A percentile compares a stretch with the other conserved stretches of the same genome.
Evolutionary conservation across 2,888 invertebrate genomes (phyloP).

Genomic region (Lordiphosa fenestrarum): DNA sequence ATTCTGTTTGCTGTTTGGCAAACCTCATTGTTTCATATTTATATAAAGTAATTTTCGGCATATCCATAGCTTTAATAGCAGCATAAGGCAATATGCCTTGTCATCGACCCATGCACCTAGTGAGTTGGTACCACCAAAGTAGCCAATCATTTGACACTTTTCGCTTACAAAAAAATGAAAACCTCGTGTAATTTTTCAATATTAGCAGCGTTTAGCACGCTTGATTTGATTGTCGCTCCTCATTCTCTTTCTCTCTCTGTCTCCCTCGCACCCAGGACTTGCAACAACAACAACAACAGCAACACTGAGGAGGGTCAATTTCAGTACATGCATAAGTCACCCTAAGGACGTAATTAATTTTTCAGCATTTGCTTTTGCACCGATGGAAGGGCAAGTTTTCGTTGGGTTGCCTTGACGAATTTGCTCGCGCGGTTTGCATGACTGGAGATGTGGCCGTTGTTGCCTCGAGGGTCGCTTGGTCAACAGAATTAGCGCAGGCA

Average conservation of each 20-base stretch:
- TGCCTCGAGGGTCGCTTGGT: constrained; percentile 48
- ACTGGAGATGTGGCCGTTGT: constrained; percentile 25
- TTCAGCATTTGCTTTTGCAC: constrained; percentile 70
- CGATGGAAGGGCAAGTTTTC: constrained; percentile 6
- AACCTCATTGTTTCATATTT: too few species aligned
- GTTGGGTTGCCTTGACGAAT: constrained; percentile 66
- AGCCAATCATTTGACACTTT: constrained; percentile 23
- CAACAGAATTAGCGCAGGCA: constrained; percentile 63
- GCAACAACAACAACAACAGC: background rate
- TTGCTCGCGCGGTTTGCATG: constrained; percentile 54
- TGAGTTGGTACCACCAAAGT: constrained; percentile 5
- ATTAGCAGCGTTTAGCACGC: constrained; percentile 68
- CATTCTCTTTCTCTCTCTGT: constrained; percentile 1
- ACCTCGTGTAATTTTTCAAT: constrained; percentile 62
- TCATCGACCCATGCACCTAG: too few species aligned
- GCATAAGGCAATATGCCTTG: too few species aligned
- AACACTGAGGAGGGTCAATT: constrained; percentile 22
- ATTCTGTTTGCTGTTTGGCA: too few species aligned
- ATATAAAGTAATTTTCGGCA: too few species aligned
- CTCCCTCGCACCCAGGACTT: too few species aligned
- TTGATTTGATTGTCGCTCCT: constrained; percentile 61
- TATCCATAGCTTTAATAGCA: too few species aligned
- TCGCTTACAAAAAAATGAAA: constrained; percentile 1
- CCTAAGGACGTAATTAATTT: constrained; percentile 80
- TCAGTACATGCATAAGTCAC: constrained; percentile 61